These are phyloP conservation scores for Pteruthius melanotis DNA, from an alignment of 2,113 vertebrate genomes.

Conservation along the genomic window DNA sequence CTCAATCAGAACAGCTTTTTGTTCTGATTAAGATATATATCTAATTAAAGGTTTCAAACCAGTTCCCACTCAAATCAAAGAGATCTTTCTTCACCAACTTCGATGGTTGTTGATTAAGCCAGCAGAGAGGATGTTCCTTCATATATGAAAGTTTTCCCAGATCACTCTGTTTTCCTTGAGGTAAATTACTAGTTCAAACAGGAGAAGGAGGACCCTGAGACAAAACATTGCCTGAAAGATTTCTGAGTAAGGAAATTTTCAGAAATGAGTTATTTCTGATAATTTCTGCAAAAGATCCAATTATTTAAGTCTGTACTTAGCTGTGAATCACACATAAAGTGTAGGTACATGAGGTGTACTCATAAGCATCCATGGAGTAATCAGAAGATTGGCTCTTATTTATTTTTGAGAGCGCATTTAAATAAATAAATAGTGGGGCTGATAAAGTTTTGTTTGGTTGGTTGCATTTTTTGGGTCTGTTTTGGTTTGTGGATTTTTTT, in stretches of 20 bases:
- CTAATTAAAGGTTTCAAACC: not conserved
- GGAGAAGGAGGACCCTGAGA: not conserved
- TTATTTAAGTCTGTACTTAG: not conserved
- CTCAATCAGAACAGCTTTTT: slow-evolving; percentile 14
- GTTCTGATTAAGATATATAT: slow-evolving; percentile 12
- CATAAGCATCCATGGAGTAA: not conserved
- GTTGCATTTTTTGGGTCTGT: accelerated
- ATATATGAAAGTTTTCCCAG: not conserved
- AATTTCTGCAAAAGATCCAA: not conserved
- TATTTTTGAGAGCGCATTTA: not conserved
- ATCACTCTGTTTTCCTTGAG: not conserved
- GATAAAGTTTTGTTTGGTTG: not conserved
- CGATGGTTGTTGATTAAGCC: not conserved
- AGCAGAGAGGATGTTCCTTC: not conserved
- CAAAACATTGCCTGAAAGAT: not conserved
- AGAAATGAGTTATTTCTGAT: not conserved
- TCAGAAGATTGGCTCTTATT: not conserved
- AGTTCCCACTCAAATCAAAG: not conserved
- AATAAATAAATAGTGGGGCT: not conserved
- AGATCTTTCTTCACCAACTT: not conserved
- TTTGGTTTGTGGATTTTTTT: not conserved
- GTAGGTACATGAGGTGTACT: no score
- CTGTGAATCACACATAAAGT: not conserved
- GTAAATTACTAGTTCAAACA: not conserved
- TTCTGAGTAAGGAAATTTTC: not conserved